Base-by-base conservation (phyloP, 2,113 vertebrate species). In the Electrona antarctica region DNA sequence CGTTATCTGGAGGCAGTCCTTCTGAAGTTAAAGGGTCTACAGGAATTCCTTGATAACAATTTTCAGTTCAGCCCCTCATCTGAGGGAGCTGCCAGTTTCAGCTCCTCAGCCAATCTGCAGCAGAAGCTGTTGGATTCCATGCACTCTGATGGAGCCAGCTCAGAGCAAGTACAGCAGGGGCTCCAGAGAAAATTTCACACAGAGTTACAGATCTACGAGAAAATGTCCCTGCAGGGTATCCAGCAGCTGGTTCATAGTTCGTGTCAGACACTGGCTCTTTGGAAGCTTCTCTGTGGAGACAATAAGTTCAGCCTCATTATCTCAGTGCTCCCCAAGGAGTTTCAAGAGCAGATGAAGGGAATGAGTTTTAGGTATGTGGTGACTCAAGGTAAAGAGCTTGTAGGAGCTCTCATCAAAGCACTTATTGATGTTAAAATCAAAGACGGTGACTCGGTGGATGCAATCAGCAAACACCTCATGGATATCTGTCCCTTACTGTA, bases 131-230 rank as follows among this genome's bases (percentile, higher is more conserved):
- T 96, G 64, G 95, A 96, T 71, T 96, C 97, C 84, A 95, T 97
- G 92, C 92, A 96, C 11, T 96, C 95, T 14, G 96, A 98, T 56
- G 94, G 95, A 29, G 93, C 95, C 81, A 95, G 85, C 85, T 95
- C 96, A 69, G 97, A 99, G 75, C 97, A 98, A 81, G 93, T 98
- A 71, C 98, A 99, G 64, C 98, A 99, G 77, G 98, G 98, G n/a
- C 94, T 98, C 3, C 97, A 98, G 79, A 95, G 97, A 79, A 98
- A 98, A 71, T 96, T 95, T 10, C 96, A 99, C 55, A 96, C 94
- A 72, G 98, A 98, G 79, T 97, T 97, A 69, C 98, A 99, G 79
- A 87, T 95, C 41, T 94, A 93, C 62, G 98, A 99, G 89, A 98
- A 98, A 83, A 86, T 87, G 1, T 98, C 96, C 7, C 94, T 99